Percentiles rank a stretch among this genome's conserved stretches.
Evolutionary conservation across 2,888 invertebrate species (phyloP).

Genomic region (Drosophila leonis): DNA sequence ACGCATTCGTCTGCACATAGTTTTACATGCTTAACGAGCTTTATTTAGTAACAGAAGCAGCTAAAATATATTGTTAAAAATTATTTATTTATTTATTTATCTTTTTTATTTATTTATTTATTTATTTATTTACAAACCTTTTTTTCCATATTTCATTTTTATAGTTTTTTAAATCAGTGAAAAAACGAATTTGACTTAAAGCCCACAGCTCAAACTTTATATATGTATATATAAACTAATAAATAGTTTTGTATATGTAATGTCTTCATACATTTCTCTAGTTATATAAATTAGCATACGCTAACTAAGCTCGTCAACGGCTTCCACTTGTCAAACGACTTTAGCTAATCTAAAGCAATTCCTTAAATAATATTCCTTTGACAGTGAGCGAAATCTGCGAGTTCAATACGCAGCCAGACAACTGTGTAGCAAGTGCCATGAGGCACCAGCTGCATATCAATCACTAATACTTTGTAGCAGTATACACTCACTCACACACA

Average conservation of each 20-base stretch:
- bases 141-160: background rate
- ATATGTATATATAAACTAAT: background rate
- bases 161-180: background rate
- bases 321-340: constrained; percentile 22
- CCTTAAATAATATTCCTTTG: constrained; percentile 39
- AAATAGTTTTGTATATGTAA: background rate
- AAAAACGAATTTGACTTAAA: background rate
- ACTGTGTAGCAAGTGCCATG: constrained; percentile 28
- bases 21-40: background rate
- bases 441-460: constrained; percentile 57
- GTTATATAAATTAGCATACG: background rate
- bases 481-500: background rate
- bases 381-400: constrained; percentile 3
- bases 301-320: background rate
- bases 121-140: background rate
- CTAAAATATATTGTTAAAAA: background rate
- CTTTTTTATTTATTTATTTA: background rate
- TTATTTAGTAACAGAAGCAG: background rate
- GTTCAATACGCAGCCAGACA: background rate
- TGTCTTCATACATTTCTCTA: background rate
- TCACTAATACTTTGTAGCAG: constrained; percentile 34
- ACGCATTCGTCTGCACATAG: no score
- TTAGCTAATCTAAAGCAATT: constrained; percentile 14
- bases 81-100: background rate
- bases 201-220: background rate